Evolutionary conservation across 2,113 vertebrate genomes (phyloP).

Genomic region (Syngnathus scovelli): DNA sequence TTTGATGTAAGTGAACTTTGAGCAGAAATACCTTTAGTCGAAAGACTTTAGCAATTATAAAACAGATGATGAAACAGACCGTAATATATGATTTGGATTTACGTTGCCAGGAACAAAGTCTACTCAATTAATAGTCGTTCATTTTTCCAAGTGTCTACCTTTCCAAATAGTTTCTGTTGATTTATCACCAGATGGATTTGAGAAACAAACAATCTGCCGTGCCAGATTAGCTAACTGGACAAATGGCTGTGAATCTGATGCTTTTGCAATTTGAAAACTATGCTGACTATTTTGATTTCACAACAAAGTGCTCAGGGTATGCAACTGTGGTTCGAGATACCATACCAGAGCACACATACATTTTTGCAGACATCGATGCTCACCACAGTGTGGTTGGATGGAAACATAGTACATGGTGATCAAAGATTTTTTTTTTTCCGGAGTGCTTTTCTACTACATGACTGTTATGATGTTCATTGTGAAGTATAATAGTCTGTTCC

Average conservation of each 20-base stretch:
- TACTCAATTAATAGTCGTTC: too few relatives aligned
- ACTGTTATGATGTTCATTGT: too few relatives aligned
- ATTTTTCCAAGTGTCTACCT: not conserved
- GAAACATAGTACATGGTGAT: too few relatives aligned
- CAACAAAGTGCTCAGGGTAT: not conserved
- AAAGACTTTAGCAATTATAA: slow-evolving; percentile 12
- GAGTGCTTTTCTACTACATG: too few relatives aligned
- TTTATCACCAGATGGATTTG: slow-evolving; percentile 2
- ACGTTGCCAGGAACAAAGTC: not conserved
- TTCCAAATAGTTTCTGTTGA: not conserved
- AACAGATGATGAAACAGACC: slow-evolving; percentile 8
- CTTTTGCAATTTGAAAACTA: not conserved
- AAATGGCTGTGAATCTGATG: not conserved
- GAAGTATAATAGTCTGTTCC: too few relatives aligned
- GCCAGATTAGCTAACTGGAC: not conserved
- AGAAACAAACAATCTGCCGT: not conserved
- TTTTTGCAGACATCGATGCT: too few relatives aligned
- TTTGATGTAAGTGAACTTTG: slow-evolving; percentile 28
- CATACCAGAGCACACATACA: too few relatives aligned
- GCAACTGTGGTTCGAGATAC: too few relatives aligned
- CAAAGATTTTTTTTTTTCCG: too few relatives aligned
- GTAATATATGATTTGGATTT: not conserved
- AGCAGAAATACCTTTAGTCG: slow-evolving; percentile 16
- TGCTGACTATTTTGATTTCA: not conserved
- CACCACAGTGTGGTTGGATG: too few relatives aligned